Evolutionary conservation across 2,888 invertebrate species (phyloP), one percentile per base, ranked within the genome.

Genomic region (Tricholauxania praeusta): DNA sequence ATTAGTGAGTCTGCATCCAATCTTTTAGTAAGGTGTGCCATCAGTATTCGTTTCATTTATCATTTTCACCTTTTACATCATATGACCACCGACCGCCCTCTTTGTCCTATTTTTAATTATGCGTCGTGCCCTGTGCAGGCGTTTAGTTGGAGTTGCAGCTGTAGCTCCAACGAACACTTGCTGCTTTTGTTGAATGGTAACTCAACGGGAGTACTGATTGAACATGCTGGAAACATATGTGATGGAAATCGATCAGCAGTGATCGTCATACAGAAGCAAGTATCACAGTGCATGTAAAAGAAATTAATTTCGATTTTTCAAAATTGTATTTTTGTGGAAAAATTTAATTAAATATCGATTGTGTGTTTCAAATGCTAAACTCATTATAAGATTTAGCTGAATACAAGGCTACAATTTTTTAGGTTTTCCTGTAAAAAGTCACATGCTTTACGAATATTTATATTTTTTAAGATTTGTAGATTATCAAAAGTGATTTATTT

Each of bases 171-270:
- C 48, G 32, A 28, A 48, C 73, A 67, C 71, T 71, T 49, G 67
- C 71, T 62, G 71, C 22, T 60, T 48, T 6, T 15, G 63, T 22
- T 63, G 70, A 63, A 70, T 70, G 63, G 70, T 19, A 62, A 52
- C 69, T 51, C 71, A 53, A 71, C 73, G 73, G 73, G 73, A 48
- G 73, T 69, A 19, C 12, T 19, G 32, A 57, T 39, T 10, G 17
- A 12, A 51, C 51, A 49, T 32, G 59, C n/a, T 47, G 47, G 39
- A 7, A 70, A 63, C 70, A 63, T 63, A 53, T 70, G 70, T 62
- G 70, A 63, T 63, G 70, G 70, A 19, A 51, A 22, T 15, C 48
- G 64, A 12, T 64, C 64, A 51, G 19, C 64, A 48, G 49, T 19
- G 28, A 22, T 15, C 2, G 10, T 39, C 10, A 64, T 10, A 51